Conservation (phyloP, 2,888 invertebrate genomes). For the Zaprionus lineosus region DNA sequence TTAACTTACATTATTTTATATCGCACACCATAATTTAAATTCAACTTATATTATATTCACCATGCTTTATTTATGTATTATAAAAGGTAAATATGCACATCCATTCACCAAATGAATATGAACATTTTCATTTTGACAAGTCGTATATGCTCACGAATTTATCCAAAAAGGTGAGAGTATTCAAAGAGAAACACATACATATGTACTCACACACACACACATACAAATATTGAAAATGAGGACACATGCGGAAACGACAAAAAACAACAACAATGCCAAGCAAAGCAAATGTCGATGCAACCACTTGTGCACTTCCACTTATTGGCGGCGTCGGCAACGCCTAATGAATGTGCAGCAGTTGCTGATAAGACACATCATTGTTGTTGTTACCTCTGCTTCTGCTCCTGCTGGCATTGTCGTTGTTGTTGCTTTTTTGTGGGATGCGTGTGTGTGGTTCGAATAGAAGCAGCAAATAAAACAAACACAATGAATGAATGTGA, state of each 20-base stretch:
- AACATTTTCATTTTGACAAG: neutral
- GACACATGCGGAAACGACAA: conserved; percentile 38
- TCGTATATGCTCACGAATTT: neutral
- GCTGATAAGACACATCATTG: conserved; percentile 52
- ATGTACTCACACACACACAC: conserved; percentile 10
- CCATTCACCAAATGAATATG: neutral
- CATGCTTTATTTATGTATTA: too few species aligned
- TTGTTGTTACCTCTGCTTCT: too few species aligned
- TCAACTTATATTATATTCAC: too few species aligned
- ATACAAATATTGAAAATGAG: neutral
- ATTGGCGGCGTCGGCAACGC: conserved; percentile 57
- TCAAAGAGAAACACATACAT: too few species aligned
- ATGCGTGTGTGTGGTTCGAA: conserved; percentile 32
- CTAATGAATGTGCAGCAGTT: conserved; percentile 51
- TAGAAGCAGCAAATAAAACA: conserved; percentile 15
- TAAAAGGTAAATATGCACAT: too few species aligned
- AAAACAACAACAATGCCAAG: conserved; percentile 20
- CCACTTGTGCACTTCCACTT: conserved; percentile 67
- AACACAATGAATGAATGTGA: conserved; percentile 50
- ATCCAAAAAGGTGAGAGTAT: too few species aligned
- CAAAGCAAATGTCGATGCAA: conserved; percentile 45
- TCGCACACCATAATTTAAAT: too few species aligned
- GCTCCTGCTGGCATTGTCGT: neutral
- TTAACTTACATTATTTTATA: too few species aligned
- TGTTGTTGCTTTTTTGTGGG: conserved; percentile 31